Percentiles rank a stretch among this genome's conserved stretches.
Evolutionary conservation across 2,888 invertebrate species (phyloP).

Genomic region (Lithosia quadra): DNA sequence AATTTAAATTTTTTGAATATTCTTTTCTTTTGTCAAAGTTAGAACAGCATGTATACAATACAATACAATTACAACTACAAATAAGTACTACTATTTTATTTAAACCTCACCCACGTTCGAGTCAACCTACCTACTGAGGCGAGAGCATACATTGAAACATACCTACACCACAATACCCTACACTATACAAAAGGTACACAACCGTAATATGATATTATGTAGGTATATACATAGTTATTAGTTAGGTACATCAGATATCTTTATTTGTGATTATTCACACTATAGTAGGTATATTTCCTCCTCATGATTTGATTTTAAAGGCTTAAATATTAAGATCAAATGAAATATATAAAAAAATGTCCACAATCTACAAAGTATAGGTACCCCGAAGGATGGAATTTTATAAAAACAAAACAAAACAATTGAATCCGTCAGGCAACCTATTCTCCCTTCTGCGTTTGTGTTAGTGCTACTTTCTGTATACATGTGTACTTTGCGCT

Average conservation of each 20-base stretch:
- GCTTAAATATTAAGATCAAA: background rate
- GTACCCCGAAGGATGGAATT: constrained; percentile 72
- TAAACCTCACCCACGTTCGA: constrained; percentile 39
- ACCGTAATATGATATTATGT: constrained; percentile 17
- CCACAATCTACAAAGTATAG: constrained; percentile 56
- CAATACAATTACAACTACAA: too few relatives aligned
- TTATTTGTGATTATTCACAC: constrained; percentile 10
- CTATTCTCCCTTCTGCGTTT: constrained; percentile 57
- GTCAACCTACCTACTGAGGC: constrained; percentile 20
- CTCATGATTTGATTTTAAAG: constrained; percentile 14
- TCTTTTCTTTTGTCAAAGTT: background rate
- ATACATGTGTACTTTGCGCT: constrained; percentile 40
- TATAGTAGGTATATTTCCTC: constrained; percentile 8
- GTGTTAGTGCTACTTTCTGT: constrained; percentile 50
- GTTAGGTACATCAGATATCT: background rate
- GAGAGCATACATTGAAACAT: constrained; percentile 5
- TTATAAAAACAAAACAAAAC: constrained; percentile 73
- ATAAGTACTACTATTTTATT: constrained; percentile 43
- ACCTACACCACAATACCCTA: constrained; percentile 11
- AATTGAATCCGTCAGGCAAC: constrained; percentile 58
- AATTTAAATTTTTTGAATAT: background rate
- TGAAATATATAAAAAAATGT: background rate
- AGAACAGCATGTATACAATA: too few relatives aligned
- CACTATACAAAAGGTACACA: constrained; percentile 30
- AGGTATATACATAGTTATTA: background rate